Base-by-base conservation (phyloP, 1,140 invertebrate species). In the Drosophila sproati region DNA sequence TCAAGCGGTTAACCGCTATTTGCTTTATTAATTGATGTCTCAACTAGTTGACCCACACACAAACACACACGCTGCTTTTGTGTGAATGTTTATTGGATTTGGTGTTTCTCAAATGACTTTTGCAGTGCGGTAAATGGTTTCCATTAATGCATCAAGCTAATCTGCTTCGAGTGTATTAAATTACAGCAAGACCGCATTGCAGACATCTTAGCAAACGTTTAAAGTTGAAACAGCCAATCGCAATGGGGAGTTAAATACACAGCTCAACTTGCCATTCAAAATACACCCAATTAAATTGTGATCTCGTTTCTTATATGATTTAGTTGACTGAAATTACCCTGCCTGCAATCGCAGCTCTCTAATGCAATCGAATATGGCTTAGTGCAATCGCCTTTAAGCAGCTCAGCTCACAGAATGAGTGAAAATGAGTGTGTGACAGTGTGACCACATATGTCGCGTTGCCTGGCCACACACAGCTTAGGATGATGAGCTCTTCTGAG, bases 21-120 rank as follows among this genome's bases (percentile, higher is more conserved):
- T 87, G 80, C 63, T 47, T 83, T 83, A 88, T 88, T 89, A 88
- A 88, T 88, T 88, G 85, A 54, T 69, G 71, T 72, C 72, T 45
- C 32, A 10, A 32, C 45, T 45, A 45, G 73, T 41, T 41, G 8
- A 8, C 29, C 31, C 41, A 61, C 63, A 43, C 68, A 69, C 54
- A 74, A 45, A 47, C 75, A 7, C 60, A 60, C 52, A 74, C 64
- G 66, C 5, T 50, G 43, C 31, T 51, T 62, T 48, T 41, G 45
- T 32, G 29, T 67, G 28, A 61, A 73, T 29, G 60, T 45, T 77
- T 73, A 82, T 67, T 70, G 39, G 69, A 74, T 70, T 77, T 63
- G 63, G 32, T 57, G 55, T 62, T 63, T 71, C 51, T 41, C 31
- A 48, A 72, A 41, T 48, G 48, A 54, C 55, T 48, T 68, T 69